Percentiles rank a stretch among this genome's conserved stretches.
Evolutionary conservation across 2,797 vertebrate species (phyloP).

Genomic region (Enteromius anoplus): DNA sequence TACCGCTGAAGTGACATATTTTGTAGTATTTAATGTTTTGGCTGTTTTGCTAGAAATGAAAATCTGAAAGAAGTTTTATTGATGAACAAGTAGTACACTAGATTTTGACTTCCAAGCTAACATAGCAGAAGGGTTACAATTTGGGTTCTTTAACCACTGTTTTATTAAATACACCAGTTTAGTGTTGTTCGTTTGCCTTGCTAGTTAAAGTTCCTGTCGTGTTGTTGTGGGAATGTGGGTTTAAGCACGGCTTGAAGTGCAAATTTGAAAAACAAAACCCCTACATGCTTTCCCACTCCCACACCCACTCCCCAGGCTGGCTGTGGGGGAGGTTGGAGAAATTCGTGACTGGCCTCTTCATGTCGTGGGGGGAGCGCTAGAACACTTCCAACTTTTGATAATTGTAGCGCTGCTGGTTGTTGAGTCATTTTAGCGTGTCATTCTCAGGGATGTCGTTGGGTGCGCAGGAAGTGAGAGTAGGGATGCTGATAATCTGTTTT

Average conservation of each 20-base stretch:
- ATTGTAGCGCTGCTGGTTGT: background rate
- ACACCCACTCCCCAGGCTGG: constrained; percentile 31
- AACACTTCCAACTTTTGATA: constrained; percentile 16
- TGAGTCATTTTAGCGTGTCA: constrained; percentile 24
- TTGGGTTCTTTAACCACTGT: background rate
- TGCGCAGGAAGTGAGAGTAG: constrained; percentile 39
- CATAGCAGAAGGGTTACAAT: background rate
- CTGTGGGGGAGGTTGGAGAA: constrained; percentile 47
- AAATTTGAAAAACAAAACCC: constrained; percentile 18
- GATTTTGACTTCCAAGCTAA: background rate
- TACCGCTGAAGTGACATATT: background rate
- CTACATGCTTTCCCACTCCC: constrained; percentile 44
- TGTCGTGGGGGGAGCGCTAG: background rate
- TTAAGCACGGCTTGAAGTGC: background rate
- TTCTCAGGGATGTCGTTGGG: constrained; percentile 33
- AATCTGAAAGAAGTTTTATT: background rate
- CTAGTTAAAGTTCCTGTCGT: background rate
- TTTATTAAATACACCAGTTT: constrained; percentile 10
- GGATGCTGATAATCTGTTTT: constrained; percentile 56
- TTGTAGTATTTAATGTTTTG: background rate
- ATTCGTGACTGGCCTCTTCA: constrained; percentile 26
- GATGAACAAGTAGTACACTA: background rate
- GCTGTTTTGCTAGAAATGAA: background rate
- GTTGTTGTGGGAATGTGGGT: constrained; percentile 17
- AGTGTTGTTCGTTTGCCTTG: background rate